These are phyloP conservation scores for Salvelinus fontinalis DNA, from an alignment of 2,113 vertebrate genomes.

Conservation along the genomic window DNA sequence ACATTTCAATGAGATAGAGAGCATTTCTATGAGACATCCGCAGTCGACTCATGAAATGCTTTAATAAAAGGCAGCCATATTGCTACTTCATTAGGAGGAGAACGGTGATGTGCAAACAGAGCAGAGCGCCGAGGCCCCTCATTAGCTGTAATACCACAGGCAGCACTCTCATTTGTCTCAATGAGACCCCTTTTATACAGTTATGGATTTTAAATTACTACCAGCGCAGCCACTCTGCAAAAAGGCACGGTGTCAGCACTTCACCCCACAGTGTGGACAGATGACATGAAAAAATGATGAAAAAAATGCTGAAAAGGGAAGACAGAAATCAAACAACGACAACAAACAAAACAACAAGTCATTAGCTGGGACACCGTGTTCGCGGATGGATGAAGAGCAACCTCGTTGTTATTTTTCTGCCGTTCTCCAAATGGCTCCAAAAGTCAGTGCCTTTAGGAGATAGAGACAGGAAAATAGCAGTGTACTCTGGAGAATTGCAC, in stretches of 20 bases:
- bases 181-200: constrained; percentile 4
- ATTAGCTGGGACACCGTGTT: background rate
- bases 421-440: background rate
- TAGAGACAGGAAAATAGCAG: background rate
- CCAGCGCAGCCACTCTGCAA: background rate
- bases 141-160: constrained; percentile 6
- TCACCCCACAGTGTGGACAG: background rate
- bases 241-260: background rate
- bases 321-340: constrained; percentile 2
- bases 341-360: background rate
- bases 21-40: constrained; percentile 1
- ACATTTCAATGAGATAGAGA: background rate
- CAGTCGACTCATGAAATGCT: constrained; percentile 15
- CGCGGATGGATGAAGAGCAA: background rate
- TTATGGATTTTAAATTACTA: constrained; percentile 16
- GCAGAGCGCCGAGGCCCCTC: constrained; percentile 4
- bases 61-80: constrained; percentile 10
- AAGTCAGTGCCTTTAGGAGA: background rate
- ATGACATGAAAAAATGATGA: background rate
- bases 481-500: background rate
- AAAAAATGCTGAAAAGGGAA: background rate
- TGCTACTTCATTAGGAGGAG: constrained; percentile 5
- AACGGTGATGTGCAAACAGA: background rate
- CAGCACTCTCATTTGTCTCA: constrained; percentile 7
- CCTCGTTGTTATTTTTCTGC: background rate